Percentiles rank a stretch among this genome's conserved stretches.
Conservation (phyloP, 2,113 vertebrate genomes). For the Benitochromis conjunctus region DNA sequence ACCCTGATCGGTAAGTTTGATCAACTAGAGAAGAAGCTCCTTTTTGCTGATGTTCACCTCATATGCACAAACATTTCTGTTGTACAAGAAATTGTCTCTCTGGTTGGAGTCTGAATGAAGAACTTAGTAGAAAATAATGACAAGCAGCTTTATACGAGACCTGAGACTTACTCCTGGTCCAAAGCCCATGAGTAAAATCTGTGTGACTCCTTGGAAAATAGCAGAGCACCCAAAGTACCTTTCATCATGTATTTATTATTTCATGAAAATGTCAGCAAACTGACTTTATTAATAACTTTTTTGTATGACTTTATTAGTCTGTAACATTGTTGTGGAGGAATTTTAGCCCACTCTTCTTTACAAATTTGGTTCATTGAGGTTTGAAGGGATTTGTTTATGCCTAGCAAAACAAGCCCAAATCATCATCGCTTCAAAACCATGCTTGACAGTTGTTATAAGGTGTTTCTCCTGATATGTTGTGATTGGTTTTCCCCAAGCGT, state of each 20-base stretch:
- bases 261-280: no score
- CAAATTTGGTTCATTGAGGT: no score
- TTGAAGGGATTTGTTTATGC: no score
- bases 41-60: background rate
- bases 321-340: no score
- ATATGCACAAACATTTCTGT: background rate
- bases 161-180: background rate
- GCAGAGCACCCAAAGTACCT: no score
- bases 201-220: no score
- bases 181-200: no score
- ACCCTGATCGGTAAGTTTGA: conserved; percentile 82
- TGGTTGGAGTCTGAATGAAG: background rate
- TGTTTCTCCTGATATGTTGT: background rate
- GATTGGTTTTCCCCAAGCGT: background rate
- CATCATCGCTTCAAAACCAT: background rate
- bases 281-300: no score
- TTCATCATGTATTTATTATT: no score
- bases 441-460: background rate
- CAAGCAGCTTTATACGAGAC: background rate
- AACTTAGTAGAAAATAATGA: background rate
- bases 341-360: no score
- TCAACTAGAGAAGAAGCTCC: background rate
- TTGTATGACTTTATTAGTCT: no score
- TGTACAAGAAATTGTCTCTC: background rate
- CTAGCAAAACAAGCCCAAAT: background rate